phyloP scores from a whole-genome alignment of 2,113 vertebrate genomes.

The Trogon surrucura region DNA sequence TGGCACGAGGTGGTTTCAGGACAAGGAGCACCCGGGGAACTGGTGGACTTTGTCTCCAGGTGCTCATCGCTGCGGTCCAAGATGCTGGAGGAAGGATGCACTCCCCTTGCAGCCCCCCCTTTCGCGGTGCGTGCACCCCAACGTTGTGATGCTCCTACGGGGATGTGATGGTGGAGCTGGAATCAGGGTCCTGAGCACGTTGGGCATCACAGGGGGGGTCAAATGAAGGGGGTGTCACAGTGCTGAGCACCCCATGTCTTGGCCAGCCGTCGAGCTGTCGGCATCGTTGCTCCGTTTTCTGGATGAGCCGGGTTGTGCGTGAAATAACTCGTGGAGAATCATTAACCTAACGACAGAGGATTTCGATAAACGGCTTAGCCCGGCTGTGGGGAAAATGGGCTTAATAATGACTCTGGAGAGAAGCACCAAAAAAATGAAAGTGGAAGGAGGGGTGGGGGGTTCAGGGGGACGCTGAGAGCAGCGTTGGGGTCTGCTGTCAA shows the following conservation, averaged over 20 bases:
- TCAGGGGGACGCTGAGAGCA: rapidly evolving
- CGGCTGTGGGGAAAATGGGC: constrained; percentile 30
- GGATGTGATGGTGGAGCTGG: background rate
- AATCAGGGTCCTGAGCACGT: background rate
- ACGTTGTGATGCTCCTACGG: constrained; percentile 24
- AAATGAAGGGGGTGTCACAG: background rate
- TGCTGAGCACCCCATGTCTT: background rate
- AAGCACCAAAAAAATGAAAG: background rate
- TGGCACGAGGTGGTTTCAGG: background rate
- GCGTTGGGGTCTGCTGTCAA: background rate
- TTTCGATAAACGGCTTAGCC: constrained; percentile 68
- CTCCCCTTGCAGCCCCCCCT: too few relatives aligned
- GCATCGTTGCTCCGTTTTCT: constrained; percentile 31
- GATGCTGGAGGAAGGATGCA: background rate
- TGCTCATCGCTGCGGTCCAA: rapidly evolving
- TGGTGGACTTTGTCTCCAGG: background rate
- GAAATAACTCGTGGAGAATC: constrained; percentile 73
- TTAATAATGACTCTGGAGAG: constrained; percentile 43
- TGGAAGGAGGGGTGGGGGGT: rapidly evolving
- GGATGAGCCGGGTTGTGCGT: constrained; percentile 36
- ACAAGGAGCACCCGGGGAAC: background rate
- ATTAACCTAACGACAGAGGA: constrained; percentile 75
- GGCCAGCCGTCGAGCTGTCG: background rate
- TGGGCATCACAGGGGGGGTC: background rate
- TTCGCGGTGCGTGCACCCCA: background rate